phyloP scores from a whole-genome alignment of 2,888 invertebrate genomes.

The Acleris laterana region DNA sequence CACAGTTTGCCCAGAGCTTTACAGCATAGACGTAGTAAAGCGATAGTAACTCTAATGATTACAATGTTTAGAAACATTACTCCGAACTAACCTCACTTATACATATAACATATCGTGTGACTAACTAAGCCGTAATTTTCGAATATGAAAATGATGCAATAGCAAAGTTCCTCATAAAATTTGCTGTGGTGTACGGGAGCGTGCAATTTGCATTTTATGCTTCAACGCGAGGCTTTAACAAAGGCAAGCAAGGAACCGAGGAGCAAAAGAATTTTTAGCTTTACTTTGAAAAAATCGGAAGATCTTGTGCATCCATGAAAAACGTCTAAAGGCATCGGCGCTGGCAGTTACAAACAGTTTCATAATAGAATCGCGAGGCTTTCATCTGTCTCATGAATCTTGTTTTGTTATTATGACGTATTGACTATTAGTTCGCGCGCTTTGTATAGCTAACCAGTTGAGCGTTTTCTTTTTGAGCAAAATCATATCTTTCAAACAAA shows the following conservation, averaged over 20 bases:
- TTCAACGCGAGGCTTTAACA: slow-evolving; percentile 55
- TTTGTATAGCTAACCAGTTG: slow-evolving; percentile 27
- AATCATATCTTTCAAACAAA: slow-evolving; percentile 23
- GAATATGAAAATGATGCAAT: slow-evolving; percentile 58
- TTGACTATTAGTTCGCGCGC: slow-evolving; percentile 34
- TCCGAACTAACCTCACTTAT: slow-evolving; percentile 11
- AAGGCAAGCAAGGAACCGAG: slow-evolving; percentile 47
- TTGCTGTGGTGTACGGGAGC: slow-evolving; percentile 54
- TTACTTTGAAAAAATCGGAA: slow-evolving; percentile 43
- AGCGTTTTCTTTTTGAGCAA: slow-evolving; percentile 17
- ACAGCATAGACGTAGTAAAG: slow-evolving; percentile 20
- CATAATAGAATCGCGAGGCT: slow-evolving; percentile 36
- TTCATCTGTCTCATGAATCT: slow-evolving; percentile 35
- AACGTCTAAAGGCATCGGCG: slow-evolving; percentile 39
- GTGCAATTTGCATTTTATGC: slow-evolving; percentile 68
- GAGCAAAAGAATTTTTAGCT: slow-evolving; percentile 46
- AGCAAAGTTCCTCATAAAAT: slow-evolving; percentile 55
- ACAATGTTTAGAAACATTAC: slow-evolving; percentile 31
- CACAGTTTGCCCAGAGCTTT: slow-evolving; percentile 18
- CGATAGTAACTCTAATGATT: slow-evolving; percentile 29
- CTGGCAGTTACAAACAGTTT: slow-evolving; percentile 36
- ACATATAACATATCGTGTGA: slow-evolving; percentile 33
- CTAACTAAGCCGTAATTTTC: slow-evolving; percentile 45
- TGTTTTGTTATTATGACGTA: slow-evolving; percentile 37
- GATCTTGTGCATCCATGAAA: slow-evolving; percentile 40